A percentile compares a stretch with the other conserved stretches of the same genome.
Conservation (phyloP, 2,888 invertebrate species). For the Apamea sordens region DNA sequence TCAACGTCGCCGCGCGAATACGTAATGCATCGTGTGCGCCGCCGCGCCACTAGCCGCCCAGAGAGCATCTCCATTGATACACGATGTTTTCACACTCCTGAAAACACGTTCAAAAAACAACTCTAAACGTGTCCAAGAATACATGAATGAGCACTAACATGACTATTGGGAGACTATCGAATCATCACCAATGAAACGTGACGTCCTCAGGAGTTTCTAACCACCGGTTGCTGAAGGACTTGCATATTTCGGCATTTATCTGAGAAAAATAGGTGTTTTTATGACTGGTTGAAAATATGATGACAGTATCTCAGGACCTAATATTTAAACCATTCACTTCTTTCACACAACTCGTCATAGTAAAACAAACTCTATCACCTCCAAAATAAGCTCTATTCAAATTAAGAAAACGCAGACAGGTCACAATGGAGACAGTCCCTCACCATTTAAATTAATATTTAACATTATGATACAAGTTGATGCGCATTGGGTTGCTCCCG, state of each 20-base stretch:
- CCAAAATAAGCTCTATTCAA: conserved; percentile 14
- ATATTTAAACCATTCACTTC: neutral
- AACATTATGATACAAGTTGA: conserved; percentile 88
- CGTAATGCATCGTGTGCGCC: conserved; percentile 73
- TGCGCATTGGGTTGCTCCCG: conserved; percentile 86
- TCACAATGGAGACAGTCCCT: conserved; percentile 78
- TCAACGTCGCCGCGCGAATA: conserved; percentile 84
- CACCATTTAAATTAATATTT: conserved; percentile 86
- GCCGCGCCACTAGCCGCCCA: conserved; percentile 40
- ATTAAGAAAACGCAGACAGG: conserved; percentile 15
- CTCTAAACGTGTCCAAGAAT: neutral
- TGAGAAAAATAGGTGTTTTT: neutral
- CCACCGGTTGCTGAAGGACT: neutral
- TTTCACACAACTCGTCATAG: neutral
- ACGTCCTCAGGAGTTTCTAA: too few relatives aligned
- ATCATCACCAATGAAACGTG: neutral
- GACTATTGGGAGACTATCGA: neutral
- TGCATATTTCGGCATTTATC: too few relatives aligned
- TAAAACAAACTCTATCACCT: neutral
- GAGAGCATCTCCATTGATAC: conserved; percentile 67
- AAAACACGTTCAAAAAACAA: neutral
- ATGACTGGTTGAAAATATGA: too few relatives aligned
- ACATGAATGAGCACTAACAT: neutral
- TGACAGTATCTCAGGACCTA: neutral
- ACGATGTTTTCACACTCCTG: conserved; percentile 12